A percentile compares a stretch with the other conserved stretches of the same genome.
Conservation (phyloP, 2,888 invertebrate genomes). For the Caenorhabditis sp. region DNA sequence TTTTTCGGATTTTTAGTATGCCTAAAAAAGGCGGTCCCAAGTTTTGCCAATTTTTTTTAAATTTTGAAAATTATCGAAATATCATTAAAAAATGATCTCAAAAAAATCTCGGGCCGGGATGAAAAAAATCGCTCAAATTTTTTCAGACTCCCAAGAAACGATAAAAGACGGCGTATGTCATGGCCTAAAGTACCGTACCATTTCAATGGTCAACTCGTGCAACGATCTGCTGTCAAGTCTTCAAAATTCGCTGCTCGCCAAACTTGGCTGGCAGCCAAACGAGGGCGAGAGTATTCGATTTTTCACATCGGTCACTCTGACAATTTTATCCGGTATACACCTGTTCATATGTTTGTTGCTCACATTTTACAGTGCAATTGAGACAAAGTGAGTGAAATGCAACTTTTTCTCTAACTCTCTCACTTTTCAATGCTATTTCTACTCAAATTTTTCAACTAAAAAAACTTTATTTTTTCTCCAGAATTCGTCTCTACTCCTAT, state of each 20-base stretch:
- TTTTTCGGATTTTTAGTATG: too few species aligned
- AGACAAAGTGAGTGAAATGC: constrained; percentile 47
- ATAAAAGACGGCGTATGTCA: constrained; percentile 53
- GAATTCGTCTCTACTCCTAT: constrained; percentile 53
- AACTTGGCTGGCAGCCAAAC: constrained; percentile 49
- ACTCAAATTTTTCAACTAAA: neutral
- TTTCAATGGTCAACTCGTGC: constrained; percentile 41
- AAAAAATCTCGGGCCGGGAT: too few species aligned
- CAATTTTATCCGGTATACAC: constrained; percentile 46
- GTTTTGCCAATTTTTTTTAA: too few species aligned
- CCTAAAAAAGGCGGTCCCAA: too few species aligned
- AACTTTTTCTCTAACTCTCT: neutral
- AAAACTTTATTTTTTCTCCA: constrained; percentile 18
- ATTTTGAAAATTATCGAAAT: too few species aligned
- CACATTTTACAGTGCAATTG: constrained; percentile 51
- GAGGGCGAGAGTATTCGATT: constrained; percentile 27
- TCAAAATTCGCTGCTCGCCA: constrained; percentile 44
- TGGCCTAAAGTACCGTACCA: constrained; percentile 51
- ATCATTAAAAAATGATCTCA: too few species aligned
- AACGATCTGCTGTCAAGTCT: constrained; percentile 42
- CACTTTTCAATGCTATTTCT: neutral
- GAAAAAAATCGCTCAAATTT: too few species aligned
- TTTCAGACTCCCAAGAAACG: constrained; percentile 40
- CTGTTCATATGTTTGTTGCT: constrained; percentile 46
- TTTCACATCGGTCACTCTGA: constrained; percentile 44